phyloP scores from a whole-genome alignment of 2,113 vertebrate genomes.

The Picathartes gymnocephalus region DNA sequence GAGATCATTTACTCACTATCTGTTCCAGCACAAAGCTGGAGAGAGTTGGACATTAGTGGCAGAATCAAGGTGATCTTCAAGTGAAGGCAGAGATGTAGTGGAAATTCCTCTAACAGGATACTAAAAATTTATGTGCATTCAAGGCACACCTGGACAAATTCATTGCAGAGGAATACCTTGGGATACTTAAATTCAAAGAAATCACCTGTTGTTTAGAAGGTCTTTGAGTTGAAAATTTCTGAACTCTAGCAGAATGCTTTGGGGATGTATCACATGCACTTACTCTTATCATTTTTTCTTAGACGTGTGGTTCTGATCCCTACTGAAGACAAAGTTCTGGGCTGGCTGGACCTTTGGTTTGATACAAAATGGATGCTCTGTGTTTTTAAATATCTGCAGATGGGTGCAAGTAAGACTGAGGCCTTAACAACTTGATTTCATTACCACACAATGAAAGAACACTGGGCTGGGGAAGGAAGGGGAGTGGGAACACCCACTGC shows the following conservation, averaged over 20 bases:
- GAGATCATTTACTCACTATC: background rate
- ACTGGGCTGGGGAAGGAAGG: accelerated
- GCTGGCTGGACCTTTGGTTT: background rate
- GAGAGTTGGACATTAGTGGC: background rate
- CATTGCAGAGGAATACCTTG: background rate
- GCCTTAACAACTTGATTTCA: background rate
- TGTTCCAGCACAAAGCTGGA: background rate
- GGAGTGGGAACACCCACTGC: background rate
- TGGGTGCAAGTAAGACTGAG: background rate
- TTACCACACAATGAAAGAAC: background rate
- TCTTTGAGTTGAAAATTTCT: background rate
- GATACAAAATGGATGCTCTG: background rate
- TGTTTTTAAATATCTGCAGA: background rate
- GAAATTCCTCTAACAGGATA: background rate
- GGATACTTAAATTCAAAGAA: background rate
- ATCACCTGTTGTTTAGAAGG: background rate
- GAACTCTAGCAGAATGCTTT: background rate
- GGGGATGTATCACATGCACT: background rate
- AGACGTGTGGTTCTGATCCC: background rate
- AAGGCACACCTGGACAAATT: background rate
- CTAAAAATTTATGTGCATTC: background rate
- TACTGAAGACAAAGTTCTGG: background rate
- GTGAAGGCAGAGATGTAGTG: background rate
- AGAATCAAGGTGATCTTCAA: background rate
- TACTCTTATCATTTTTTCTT: background rate